Evolutionary conservation across 1,140 invertebrate species (phyloP).

Genomic region (Brachionus sp.): DNA sequence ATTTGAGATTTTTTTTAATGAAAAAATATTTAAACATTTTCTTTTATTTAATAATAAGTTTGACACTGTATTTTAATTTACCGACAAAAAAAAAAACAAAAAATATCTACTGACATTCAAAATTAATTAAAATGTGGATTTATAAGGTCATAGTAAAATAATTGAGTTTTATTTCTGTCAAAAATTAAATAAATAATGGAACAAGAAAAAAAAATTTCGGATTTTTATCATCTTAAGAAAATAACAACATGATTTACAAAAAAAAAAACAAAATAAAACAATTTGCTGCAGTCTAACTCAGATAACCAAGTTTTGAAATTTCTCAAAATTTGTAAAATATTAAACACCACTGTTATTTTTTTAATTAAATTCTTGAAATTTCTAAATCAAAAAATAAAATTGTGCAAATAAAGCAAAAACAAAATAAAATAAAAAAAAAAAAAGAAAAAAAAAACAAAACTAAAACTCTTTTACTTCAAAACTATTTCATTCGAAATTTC

Average conservation of each 20-base stretch:
- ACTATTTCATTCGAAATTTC: slow-evolving; percentile 31
- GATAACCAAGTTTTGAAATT: background rate
- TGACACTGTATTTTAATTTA: slow-evolving; percentile 30
- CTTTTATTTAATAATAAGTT: slow-evolving; percentile 25
- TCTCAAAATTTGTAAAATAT: slow-evolving; percentile 10
- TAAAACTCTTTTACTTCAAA: slow-evolving; percentile 34
- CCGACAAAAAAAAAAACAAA: slow-evolving; percentile 32
- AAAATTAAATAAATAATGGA: slow-evolving; percentile 26
- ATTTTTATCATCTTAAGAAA: background rate
- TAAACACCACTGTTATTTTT: slow-evolving; percentile 35
- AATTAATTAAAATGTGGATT: slow-evolving; percentile 1
- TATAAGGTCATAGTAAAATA: background rate
- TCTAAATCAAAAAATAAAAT: slow-evolving; percentile 14
- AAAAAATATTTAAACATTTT: slow-evolving; percentile 6
- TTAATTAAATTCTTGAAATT: background rate
- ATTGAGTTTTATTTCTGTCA: background rate
- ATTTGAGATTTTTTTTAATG: too few relatives aligned
- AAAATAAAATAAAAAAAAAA: background rate
- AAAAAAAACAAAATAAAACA: slow-evolving; percentile 21
- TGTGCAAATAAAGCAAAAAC: background rate
- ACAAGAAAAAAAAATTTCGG: background rate
- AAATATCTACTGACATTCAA: slow-evolving; percentile 15
- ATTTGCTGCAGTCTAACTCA: background rate
- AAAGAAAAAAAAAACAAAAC: slow-evolving; percentile 4
- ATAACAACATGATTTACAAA: slow-evolving; percentile 17